Conservation (phyloP, 2,797 vertebrate species). For the Threskiornis aethiopicus region DNA sequence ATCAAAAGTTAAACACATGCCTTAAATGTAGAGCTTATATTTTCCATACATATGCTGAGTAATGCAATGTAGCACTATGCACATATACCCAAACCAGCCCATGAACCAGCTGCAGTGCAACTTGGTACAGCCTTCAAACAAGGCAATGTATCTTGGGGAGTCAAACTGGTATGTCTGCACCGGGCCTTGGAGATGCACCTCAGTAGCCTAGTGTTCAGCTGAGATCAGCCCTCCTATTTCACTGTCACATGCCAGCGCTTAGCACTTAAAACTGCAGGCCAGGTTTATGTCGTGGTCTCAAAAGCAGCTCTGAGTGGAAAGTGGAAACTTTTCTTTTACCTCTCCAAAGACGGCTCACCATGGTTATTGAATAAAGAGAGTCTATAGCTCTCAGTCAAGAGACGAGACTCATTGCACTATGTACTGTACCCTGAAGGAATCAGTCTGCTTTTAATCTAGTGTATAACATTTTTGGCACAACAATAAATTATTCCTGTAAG, state of each 20-base stretch:
- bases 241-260: background rate
- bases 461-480: background rate
- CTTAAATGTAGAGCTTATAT: background rate
- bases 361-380: background rate
- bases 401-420: background rate
- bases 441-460: background rate
- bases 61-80: background rate
- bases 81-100: background rate
- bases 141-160: background rate
- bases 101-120: background rate
- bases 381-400: background rate
- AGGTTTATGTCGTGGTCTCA: background rate
- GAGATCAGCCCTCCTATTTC: background rate
- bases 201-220: background rate
- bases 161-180: background rate
- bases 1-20: constrained; percentile 39
- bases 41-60: background rate
- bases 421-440: background rate
- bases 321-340: background rate
- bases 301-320: background rate
- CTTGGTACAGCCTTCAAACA: background rate
- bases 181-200: background rate
- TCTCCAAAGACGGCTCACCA: background rate
- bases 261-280: background rate
- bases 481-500: background rate